Evolutionary conservation across 30 jellyfish, hydroid and myxozoan species (phyloP).

Genomic region (Mastigias papua): DNA sequence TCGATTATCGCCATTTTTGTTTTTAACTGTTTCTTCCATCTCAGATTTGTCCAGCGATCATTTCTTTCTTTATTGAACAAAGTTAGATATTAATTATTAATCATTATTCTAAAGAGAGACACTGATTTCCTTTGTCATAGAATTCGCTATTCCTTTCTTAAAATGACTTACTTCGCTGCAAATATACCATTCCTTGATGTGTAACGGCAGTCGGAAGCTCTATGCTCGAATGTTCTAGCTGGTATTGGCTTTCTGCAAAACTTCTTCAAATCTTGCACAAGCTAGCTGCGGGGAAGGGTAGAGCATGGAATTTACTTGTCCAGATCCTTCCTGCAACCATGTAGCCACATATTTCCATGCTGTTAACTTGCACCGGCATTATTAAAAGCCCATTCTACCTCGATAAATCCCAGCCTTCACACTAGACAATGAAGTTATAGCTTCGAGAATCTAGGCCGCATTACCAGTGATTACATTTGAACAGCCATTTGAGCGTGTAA

Average conservation of each 20-base stretch:
- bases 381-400: neutral
- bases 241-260: neutral
- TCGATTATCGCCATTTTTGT: too few relatives aligned
- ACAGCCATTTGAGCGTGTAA: slow-evolving; percentile 79
- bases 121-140: too few relatives aligned
- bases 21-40: too few relatives aligned
- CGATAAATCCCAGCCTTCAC: neutral
- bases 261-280: neutral
- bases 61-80: too few relatives aligned
- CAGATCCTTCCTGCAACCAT: neutral
- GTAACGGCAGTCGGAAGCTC: too few relatives aligned
- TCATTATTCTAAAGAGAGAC: too few relatives aligned
- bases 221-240: too few relatives aligned
- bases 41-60: too few relatives aligned
- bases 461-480: slow-evolving; percentile 64
- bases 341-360: neutral
- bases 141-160: too few relatives aligned
- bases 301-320: neutral
- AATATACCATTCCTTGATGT: too few relatives aligned
- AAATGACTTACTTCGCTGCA: too few relatives aligned
- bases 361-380: neutral
- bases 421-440: slow-evolving; percentile 13
- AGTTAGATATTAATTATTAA: too few relatives aligned
- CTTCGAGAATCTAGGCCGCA: slow-evolving; percentile 52
- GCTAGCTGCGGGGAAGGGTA: neutral